A percentile compares a stretch with the other conserved stretches of the same genome.
Conservation (phyloP, 2,888 invertebrate genomes). For the Augiades crinisus region DNA sequence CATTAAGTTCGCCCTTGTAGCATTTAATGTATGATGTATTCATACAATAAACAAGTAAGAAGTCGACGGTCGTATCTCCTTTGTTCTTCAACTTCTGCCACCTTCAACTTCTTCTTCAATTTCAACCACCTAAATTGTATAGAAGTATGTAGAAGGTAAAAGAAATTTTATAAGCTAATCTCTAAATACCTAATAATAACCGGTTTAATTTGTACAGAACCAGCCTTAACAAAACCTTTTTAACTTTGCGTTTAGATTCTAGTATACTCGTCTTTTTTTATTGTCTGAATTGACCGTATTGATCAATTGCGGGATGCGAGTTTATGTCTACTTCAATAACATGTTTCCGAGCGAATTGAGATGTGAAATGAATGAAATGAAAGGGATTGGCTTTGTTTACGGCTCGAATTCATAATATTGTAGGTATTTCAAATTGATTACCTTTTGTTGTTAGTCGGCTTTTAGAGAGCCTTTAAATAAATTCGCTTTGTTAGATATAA, state of each 20-base stretch:
- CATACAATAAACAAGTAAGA: too few relatives aligned
- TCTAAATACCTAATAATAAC: too few relatives aligned
- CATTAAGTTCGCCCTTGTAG: too few relatives aligned
- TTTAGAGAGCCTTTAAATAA: not conserved
- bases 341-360: constrained; percentile 30
- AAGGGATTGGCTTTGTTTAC: constrained; percentile 17
- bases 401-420: not conserved
- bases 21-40: too few relatives aligned
- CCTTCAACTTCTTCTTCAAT: too few relatives aligned
- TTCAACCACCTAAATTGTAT: too few relatives aligned
- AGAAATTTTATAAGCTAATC: too few relatives aligned
- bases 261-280: constrained; percentile 32
- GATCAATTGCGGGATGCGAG: constrained; percentile 35
- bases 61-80: too few relatives aligned
- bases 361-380: constrained; percentile 21
- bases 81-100: too few relatives aligned
- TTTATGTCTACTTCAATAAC: constrained; percentile 26
- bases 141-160: too few relatives aligned
- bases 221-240: not conserved
- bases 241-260: constrained; percentile 3
- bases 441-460: not conserved
- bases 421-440: not conserved
- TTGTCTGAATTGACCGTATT: constrained; percentile 35
- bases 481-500: not conserved
- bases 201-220: constrained; percentile 4